Evolutionary conservation across 1,140 invertebrate species (phyloP).

Genomic region (Capitella teleta): DNA sequence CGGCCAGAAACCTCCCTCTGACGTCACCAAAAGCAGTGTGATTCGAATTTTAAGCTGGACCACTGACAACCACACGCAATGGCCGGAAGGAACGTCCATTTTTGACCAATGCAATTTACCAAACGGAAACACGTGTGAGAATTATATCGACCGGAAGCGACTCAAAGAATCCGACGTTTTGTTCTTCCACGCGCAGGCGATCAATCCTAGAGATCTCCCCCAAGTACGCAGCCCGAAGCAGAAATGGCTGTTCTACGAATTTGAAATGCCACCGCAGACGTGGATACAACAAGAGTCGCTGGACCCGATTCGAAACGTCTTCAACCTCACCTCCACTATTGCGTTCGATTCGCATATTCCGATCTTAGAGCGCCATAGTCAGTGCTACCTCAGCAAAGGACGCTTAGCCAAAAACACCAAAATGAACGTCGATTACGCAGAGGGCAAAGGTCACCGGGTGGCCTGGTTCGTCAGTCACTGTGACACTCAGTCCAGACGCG

Average conservation of each 20-base stretch:
- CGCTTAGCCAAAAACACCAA: not conserved
- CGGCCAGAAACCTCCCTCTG: too few species aligned
- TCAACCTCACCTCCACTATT: conserved; percentile 1
- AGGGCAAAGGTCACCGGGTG: conserved; percentile 35
- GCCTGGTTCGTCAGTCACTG: conserved; percentile 50
- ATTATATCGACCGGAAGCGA: too few species aligned
- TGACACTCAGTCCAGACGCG: conserved; percentile 43
- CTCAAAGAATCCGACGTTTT: not conserved
- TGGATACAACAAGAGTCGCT: not conserved
- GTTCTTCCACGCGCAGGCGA: not conserved
- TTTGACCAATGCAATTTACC: too few species aligned
- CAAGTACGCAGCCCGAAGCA: not conserved
- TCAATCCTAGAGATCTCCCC: not conserved
- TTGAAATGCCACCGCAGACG: not conserved
- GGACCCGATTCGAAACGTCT: not conserved
- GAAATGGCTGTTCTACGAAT: not conserved
- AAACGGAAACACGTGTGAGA: too few species aligned
- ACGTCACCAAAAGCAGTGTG: too few species aligned
- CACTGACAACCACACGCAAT: too few species aligned
- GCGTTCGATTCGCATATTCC: not conserved
- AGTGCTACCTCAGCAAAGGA: not conserved
- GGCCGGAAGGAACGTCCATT: too few species aligned
- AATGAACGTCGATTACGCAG: conserved; percentile 16
- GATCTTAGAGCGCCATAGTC: not conserved
- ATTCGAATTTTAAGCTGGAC: too few species aligned